Base-by-base conservation (phyloP, 1,140 invertebrate species). In the Magallana ariakensis region DNA sequence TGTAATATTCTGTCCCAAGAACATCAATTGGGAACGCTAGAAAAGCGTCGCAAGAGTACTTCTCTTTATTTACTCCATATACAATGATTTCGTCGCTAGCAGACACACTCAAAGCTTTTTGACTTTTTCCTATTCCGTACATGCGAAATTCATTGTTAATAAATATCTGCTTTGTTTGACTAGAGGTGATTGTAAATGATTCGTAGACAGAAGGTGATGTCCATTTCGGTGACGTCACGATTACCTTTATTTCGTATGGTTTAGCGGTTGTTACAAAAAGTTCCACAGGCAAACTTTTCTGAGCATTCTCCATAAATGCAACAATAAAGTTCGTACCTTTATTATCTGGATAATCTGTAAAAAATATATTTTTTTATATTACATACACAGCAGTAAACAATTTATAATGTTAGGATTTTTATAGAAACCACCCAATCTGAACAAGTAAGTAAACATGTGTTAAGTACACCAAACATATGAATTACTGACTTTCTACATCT, bases 1-100 rank as follows among this genome's bases (percentile, higher is more conserved):
- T 86, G 85, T 92, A 93, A 86, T 94, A 93, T 22, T 91, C 89
- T 11, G 54, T 88, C 7, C 92, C 91, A 5, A 93, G 83, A 1
- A 91, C 90, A 57, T 93, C 88, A 8, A 83, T 85, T 13, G 93
- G 93, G 10, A 93, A 83, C 1, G 90, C 92, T 19, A 93, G 84
- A 81, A 89, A 93, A 9, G 87, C 92, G 84, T 93, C 92, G 0
- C 83, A 90, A 0, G 92, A 89, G 33, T 87, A 89, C 4, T 11
- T 53, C 53, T 90, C 88, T 80, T 91, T 92, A 87, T 92, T 92
- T 8, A 90, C 88, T 10, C 89, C 87, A 57, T 90, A 92, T 13
- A 92, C 88, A 1, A 89, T 85, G 8, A 92, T 60, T 56, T 91
- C 89, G 19, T 87, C 85, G 15, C 85, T 85, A 26, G 92, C 87